Base-by-base conservation (phyloP, 2,888 invertebrate genomes). In the Synergus itoensis region DNA sequence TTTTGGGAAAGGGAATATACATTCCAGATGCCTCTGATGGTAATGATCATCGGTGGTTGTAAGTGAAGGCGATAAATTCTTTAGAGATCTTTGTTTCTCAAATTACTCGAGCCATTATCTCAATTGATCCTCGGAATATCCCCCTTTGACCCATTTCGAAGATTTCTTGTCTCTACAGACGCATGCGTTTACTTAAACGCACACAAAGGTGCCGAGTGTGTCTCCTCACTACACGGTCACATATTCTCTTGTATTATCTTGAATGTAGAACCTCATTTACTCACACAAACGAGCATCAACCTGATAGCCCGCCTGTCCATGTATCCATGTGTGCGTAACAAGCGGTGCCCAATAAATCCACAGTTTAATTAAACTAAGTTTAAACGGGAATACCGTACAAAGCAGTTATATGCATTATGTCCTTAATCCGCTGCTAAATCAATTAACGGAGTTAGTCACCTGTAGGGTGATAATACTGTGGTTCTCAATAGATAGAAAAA, bases 321-420 rank as follows among this genome's bases (percentile, higher is more conserved):
- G 77, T 82, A 76, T 63, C 78, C 80, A 76, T 83, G 87, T 85
- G 84, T 82, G 85, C 86, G 87, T 85, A 85, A 84, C 86, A 84
- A 86, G 84, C 84, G 83, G 79, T 84, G 83, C 84, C 86, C 90
- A 88, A 91, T 91, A 91, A 91, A 91, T 91, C 89, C 87, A 87
- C 82, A 86, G 88, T 90, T 91, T 91, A 91, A 91, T 91, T 90
- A 91, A 91, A 91, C 90, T 89, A 89, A 91, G 90, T 91, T 91
- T 90, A 90, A 90, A 88, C 89, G 88, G 86, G 86, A 87, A 84
- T 81, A 83, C 82, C 85, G 85, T 87, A 87, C 88, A 89, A 87
- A 87, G 87, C 88, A 86, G 86, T 87, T 89, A 89, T 87, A 89
- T 85, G 87, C 88, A 89, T 87, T 88, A 88, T 86, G 87, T 84